phyloP scores from a whole-genome alignment of 2,888 invertebrate species.

The Phytoseiulus persimilis region DNA sequence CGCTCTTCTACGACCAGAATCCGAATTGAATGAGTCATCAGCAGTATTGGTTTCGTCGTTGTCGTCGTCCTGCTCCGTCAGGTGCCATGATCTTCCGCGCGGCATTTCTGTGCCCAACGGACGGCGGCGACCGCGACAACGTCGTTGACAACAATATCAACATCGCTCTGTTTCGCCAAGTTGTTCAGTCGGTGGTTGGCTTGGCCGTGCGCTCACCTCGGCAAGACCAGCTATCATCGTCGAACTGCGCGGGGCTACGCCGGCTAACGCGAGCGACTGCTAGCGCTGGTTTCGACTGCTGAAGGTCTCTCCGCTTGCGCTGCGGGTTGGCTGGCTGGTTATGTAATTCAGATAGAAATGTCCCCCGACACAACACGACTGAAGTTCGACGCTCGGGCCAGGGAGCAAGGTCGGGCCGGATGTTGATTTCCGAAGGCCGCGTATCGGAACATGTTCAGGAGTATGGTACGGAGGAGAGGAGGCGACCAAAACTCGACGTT shows the following conservation, averaged over 20 bases:
- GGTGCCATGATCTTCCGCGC: background rate
- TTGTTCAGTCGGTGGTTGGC: background rate
- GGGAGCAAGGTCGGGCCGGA: conserved; percentile 38
- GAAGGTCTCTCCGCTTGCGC: background rate
- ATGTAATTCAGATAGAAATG: conserved; percentile 5
- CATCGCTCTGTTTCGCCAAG: background rate
- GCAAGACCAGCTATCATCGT: background rate
- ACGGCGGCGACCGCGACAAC: background rate
- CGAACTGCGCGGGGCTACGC: background rate
- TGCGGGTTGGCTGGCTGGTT: background rate
- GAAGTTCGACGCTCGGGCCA: conserved; percentile 24
- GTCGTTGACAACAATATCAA: background rate
- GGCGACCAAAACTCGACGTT: background rate
- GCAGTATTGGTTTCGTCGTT: background rate
- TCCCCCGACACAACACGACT: background rate
- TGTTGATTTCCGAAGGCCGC: conserved; percentile 22
- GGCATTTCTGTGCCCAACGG: background rate
- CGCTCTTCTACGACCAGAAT: background rate
- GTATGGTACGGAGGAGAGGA: background rate
- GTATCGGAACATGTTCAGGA: background rate
- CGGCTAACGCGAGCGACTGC: background rate
- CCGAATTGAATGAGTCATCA: background rate
- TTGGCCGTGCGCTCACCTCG: background rate
- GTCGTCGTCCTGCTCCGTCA: background rate
- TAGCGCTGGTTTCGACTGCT: background rate